phyloP scores from a whole-genome alignment of 2,888 invertebrate genomes.

The Colletes collaris region DNA sequence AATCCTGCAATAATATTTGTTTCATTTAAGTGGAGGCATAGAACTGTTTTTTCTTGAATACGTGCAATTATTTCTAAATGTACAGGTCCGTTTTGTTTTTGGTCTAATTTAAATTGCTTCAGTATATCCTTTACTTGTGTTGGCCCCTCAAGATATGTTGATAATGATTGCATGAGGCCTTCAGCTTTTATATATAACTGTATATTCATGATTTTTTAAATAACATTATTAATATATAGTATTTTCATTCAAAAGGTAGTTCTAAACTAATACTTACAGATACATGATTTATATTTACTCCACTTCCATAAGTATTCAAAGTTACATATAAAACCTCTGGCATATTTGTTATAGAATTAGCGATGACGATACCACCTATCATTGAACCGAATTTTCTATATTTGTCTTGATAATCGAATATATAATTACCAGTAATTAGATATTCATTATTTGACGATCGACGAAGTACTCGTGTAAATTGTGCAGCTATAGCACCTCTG shows the following conservation, averaged over 20 bases:
- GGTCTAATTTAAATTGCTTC: conserved; percentile 83
- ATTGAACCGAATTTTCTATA: conserved; percentile 86
- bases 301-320: conserved; percentile 85
- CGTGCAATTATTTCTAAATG: conserved; percentile 88
- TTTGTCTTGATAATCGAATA: conserved; percentile 88
- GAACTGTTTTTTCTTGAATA: conserved; percentile 87
- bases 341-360: conserved; percentile 87
- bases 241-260: conserved; percentile 5
- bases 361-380: conserved; percentile 86
- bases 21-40: conserved; percentile 88
- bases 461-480: conserved; percentile 86
- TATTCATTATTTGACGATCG: conserved; percentile 85
- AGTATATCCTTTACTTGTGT: conserved; percentile 84
- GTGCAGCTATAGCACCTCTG: conserved; percentile 87
- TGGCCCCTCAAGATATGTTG: conserved; percentile 84
- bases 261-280: conserved; percentile 83
- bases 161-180: conserved; percentile 83
- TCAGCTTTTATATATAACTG: conserved; percentile 87
- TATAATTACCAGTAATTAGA: conserved; percentile 89
- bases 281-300: conserved; percentile 85
- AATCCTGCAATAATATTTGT: conserved; percentile 86
- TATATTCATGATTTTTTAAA: conserved; percentile 20
- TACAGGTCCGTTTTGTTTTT: conserved; percentile 83
- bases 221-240: background rate
- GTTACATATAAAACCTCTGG: conserved; percentile 87